These are phyloP conservation scores for Coenonympha arcania DNA, from an alignment of 2,888 invertebrate species.

Conservation along the genomic window DNA sequence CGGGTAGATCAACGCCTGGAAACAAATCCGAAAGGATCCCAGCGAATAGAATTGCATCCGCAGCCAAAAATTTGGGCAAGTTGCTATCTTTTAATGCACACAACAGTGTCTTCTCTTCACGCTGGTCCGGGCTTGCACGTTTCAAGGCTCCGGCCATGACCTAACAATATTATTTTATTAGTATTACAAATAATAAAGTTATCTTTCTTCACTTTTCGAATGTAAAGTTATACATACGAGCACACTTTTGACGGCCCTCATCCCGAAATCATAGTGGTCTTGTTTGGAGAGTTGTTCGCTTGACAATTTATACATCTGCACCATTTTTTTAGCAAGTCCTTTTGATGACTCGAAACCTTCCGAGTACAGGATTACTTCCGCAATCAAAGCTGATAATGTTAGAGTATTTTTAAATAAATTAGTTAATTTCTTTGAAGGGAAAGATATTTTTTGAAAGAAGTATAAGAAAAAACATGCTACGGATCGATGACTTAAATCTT, in stretches of 20 bases:
- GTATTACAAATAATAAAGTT: too few relatives aligned
- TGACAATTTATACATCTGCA: slow-evolving; percentile 92
- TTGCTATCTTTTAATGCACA: slow-evolving; percentile 91
- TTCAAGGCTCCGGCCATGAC: slow-evolving; percentile 93
- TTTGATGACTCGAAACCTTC: slow-evolving; percentile 94
- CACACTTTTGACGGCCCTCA: slow-evolving; percentile 95
- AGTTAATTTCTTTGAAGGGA: too few relatives aligned
- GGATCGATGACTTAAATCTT: too few relatives aligned
- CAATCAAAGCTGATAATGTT: slow-evolving; percentile 78
- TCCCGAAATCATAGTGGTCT: slow-evolving; percentile 94
- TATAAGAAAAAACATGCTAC: too few relatives aligned
- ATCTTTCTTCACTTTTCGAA: neutral
- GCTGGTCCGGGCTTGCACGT: slow-evolving; percentile 86
- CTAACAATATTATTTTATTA: too few relatives aligned
- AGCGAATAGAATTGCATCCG: slow-evolving; percentile 87
- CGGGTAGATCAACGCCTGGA: slow-evolving; percentile 85
- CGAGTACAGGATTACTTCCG: slow-evolving; percentile 93
- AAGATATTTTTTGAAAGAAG: too few relatives aligned
- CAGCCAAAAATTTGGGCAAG: slow-evolving; percentile 89
- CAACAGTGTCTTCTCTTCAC: slow-evolving; percentile 87
- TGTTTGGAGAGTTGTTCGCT: slow-evolving; percentile 94
- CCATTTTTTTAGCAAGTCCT: slow-evolving; percentile 91
- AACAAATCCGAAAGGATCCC: slow-evolving; percentile 93
- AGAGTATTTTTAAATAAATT: neutral
- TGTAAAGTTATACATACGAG: slow-evolving; percentile 64